A percentile compares a stretch with the other conserved stretches of the same genome.
Evolutionary conservation across 2,797 vertebrate genomes (phyloP).

Genomic region (Ataeniobius toweri): DNA sequence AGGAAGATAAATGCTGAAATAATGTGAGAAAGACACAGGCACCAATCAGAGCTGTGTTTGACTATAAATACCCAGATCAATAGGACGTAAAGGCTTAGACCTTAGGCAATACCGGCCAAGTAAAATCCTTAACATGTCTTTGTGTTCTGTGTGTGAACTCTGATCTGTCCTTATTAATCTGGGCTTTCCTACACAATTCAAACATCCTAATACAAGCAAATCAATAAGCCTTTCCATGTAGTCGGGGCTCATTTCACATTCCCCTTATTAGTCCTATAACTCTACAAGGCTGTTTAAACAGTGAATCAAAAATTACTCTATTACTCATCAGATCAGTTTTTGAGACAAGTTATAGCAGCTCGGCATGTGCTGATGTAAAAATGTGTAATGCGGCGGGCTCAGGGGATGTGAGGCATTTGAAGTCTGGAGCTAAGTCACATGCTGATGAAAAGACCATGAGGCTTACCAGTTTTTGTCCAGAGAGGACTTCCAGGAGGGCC

Average conservation of each 20-base stretch:
- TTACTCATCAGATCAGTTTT: constrained; percentile 19
- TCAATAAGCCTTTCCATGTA: constrained; percentile 60
- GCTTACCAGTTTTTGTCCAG: constrained; percentile 95
- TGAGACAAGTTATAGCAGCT: constrained; percentile 6
- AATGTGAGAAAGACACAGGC: constrained; percentile 23
- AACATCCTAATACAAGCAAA: constrained; percentile 66
- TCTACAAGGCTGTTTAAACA: constrained; percentile 16
- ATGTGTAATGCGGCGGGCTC: constrained; percentile 40
- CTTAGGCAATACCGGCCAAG: constrained; percentile 64
- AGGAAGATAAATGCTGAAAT: constrained; percentile 15
- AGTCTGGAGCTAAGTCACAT: constrained; percentile 53
- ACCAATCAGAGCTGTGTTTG: constrained; percentile 50
- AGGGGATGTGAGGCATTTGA: constrained; percentile 39
- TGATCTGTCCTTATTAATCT: constrained; percentile 65
- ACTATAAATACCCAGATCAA: constrained; percentile 61
- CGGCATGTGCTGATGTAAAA: constrained; percentile 18
- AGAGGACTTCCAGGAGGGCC: constrained; percentile 93
- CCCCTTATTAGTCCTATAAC: constrained; percentile 17
- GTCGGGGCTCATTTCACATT: constrained; percentile 40
- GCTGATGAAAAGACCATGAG: constrained; percentile 33
- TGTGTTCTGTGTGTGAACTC: constrained; percentile 49
- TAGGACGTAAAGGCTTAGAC: constrained; percentile 62
- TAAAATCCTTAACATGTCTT: constrained; percentile 59
- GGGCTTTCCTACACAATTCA: constrained; percentile 52
- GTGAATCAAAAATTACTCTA: constrained; percentile 7